A percentile compares a stretch with the other conserved stretches of the same genome.
Evolutionary conservation across 1,140 invertebrate genomes (phyloP).

Genomic region (Pissodes strobi): DNA sequence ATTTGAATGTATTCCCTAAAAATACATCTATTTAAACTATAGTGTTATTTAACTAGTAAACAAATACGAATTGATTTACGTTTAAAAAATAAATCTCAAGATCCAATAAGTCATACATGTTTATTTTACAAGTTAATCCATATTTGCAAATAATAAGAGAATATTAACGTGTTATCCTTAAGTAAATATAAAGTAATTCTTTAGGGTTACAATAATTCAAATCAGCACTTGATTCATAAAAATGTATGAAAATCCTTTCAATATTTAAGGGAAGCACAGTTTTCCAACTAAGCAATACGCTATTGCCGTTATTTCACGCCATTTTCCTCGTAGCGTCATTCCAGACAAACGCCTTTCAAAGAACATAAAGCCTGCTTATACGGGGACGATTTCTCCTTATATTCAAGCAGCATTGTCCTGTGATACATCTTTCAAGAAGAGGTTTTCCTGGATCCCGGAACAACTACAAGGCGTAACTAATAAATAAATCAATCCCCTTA

Average conservation of each 20-base stretch:
- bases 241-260: neutral
- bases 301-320: constrained; percentile 26
- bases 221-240: too few relatives aligned
- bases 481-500: constrained; percentile 33
- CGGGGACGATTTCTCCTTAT: constrained; percentile 33
- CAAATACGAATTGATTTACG: too few relatives aligned
- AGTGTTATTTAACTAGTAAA: too few relatives aligned
- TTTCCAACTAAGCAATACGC: constrained; percentile 18
- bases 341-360: constrained; percentile 28
- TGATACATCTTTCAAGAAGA: constrained; percentile 30
- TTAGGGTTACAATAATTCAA: too few relatives aligned
- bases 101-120: too few relatives aligned
- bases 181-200: too few relatives aligned
- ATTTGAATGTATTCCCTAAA: too few relatives aligned
- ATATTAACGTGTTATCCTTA: too few relatives aligned
- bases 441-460: constrained; percentile 25
- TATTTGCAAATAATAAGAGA: too few relatives aligned
- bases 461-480: constrained; percentile 33
- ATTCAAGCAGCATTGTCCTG: constrained; percentile 26
- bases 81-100: too few relatives aligned
- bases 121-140: too few relatives aligned
- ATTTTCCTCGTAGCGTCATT: constrained; percentile 28
- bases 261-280: constrained; percentile 2
- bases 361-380: constrained; percentile 30
- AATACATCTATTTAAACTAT: too few relatives aligned